Conservation (phyloP, 2,888 invertebrate genomes). For the Hedya salicella region DNA sequence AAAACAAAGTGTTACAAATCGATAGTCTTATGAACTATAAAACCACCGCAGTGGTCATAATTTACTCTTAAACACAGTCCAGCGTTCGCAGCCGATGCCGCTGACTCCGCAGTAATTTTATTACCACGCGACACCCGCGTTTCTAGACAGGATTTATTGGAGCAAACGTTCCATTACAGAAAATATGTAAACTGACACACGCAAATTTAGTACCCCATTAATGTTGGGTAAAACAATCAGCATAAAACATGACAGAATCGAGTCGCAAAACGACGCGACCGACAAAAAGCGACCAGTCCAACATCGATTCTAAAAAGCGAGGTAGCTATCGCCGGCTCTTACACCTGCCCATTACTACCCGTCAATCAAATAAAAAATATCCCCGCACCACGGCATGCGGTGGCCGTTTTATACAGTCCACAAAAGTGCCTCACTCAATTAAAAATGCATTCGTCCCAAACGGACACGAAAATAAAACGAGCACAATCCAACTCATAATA, state of each 20-base stretch:
- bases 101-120: slow-evolving; percentile 19
- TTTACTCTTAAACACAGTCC: slow-evolving; percentile 29
- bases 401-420: slow-evolving; percentile 83
- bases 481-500: slow-evolving; percentile 80
- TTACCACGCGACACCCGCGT: slow-evolving; percentile 32
- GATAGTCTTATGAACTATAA: slow-evolving; percentile 2
- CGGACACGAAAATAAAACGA: slow-evolving; percentile 77
- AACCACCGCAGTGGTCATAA: slow-evolving; percentile 19
- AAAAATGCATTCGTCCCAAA: slow-evolving; percentile 85
- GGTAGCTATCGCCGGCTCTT: slow-evolving; percentile 78
- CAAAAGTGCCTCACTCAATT: slow-evolving; percentile 84
- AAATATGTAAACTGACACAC: slow-evolving; percentile 48
- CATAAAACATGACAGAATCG: slow-evolving; percentile 63
- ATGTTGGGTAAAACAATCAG: slow-evolving; percentile 64
- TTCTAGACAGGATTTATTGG: slow-evolving; percentile 38
- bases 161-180: slow-evolving; percentile 42
- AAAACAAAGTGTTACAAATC: slow-evolving; percentile 14
- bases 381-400: slow-evolving; percentile 69
- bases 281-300: slow-evolving; percentile 71
- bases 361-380: slow-evolving; percentile 84
- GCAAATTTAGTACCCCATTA: slow-evolving; percentile 62
- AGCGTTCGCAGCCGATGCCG: slow-evolving; percentile 15
- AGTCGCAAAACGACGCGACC: slow-evolving; percentile 68
- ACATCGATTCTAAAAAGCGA: slow-evolving; percentile 74
- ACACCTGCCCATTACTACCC: slow-evolving; percentile 84